phyloP scores from a whole-genome alignment of 2,113 vertebrate species.

The Dipodomys merriami region DNA sequence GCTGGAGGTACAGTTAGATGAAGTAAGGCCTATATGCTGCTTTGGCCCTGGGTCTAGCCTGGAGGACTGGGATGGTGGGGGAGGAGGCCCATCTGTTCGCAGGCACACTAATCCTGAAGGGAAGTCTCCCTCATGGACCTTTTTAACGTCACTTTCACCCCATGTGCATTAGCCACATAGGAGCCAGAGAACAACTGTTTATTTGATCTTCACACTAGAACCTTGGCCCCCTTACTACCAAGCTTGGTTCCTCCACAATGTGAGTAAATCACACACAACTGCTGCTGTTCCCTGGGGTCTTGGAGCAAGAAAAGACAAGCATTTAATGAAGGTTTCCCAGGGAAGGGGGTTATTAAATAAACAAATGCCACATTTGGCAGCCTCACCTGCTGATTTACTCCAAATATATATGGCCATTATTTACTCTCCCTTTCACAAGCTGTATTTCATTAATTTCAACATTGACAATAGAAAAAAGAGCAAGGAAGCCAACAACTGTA shows the following conservation, averaged over 20 bases:
- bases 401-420: slow-evolving; percentile 70
- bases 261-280: slow-evolving; percentile 57
- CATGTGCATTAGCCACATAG: accelerated
- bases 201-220: background rate
- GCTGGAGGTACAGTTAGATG: background rate
- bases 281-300: slow-evolving; percentile 63
- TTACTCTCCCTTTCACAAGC: slow-evolving; percentile 44
- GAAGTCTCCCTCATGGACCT: background rate
- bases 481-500: slow-evolving; percentile 52
- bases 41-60: background rate
- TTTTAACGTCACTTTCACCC: background rate
- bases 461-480: slow-evolving; percentile 45
- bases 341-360: slow-evolving; percentile 74
- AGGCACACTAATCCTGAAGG: too few species aligned
- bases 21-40: background rate
- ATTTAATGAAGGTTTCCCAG: slow-evolving; percentile 65
- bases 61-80: too few species aligned
- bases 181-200: accelerated
- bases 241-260: background rate
- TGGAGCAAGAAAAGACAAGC: slow-evolving; percentile 61
- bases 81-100: too few species aligned
- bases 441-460: slow-evolving; percentile 77
- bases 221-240: background rate
- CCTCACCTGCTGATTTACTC: slow-evolving; percentile 79
- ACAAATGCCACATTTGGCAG: slow-evolving; percentile 75